phyloP scores from a whole-genome alignment of 2,888 invertebrate species.

The Kuschelorhynchus macadamiae region DNA sequence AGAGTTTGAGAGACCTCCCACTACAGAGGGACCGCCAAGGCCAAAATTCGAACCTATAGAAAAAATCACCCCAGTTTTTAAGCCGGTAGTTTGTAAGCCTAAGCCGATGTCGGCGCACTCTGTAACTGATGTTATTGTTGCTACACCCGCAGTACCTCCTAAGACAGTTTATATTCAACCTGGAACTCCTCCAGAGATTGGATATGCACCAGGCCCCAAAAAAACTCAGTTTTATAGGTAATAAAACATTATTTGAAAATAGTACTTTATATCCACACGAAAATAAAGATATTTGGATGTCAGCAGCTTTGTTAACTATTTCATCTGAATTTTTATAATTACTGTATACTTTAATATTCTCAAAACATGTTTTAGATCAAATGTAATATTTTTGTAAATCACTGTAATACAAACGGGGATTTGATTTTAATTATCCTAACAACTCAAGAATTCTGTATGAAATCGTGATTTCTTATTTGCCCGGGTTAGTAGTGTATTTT shows the following conservation, averaged over 20 bases:
- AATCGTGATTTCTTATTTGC: no score
- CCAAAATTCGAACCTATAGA: constrained; percentile 76
- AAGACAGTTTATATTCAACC: constrained; percentile 69
- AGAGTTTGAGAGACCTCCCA: constrained; percentile 72
- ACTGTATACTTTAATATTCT: no score
- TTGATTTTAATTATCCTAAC: no score
- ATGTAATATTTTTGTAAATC: not conserved
- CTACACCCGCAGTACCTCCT: constrained; percentile 59
- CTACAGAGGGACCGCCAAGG: constrained; percentile 66
- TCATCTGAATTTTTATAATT: no score
- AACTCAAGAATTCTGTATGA: no score
- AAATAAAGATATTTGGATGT: no score
- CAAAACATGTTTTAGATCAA: no score
- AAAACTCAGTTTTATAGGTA: constrained; percentile 70
- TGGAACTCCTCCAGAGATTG: constrained; percentile 74
- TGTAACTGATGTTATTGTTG: constrained; percentile 61
- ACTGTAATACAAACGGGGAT: no score
- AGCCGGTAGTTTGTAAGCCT: constrained; percentile 70
- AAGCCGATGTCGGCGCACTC: constrained; percentile 69
- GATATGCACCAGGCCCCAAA: constrained; percentile 71
- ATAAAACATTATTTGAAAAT: no score
- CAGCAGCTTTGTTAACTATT: no score
- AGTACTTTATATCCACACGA: no score
- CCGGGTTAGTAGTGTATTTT: no score
- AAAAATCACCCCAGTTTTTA: constrained; percentile 67